These are phyloP conservation scores for Thelaira solivaga DNA, from an alignment of 2,888 invertebrate genomes.

Conservation along the genomic window DNA sequence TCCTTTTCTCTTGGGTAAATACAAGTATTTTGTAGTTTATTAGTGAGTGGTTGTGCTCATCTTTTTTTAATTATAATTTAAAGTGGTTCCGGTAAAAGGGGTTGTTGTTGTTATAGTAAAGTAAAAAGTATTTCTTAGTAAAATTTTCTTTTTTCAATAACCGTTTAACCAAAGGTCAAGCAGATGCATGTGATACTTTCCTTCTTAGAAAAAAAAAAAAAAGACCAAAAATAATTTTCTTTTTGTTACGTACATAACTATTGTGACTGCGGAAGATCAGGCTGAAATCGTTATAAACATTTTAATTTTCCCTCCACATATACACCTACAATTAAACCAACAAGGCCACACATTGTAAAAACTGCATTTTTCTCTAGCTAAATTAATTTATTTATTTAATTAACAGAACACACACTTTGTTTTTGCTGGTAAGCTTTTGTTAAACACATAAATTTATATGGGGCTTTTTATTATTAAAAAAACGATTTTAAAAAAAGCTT, in stretches of 20 bases:
- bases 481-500: too few relatives aligned
- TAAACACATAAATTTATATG: neutral
- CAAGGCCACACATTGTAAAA: neutral
- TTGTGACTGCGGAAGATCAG: slow-evolving; percentile 61
- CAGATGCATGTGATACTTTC: neutral
- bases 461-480: slow-evolving; percentile 1
- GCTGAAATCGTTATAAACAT: slow-evolving; percentile 29
- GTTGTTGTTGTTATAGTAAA: too few relatives aligned
- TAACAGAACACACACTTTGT: slow-evolving; percentile 9
- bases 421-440: neutral
- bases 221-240: too few relatives aligned
- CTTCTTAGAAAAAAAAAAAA: too few relatives aligned
- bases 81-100: slow-evolving; percentile 23
- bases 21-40: too few relatives aligned
- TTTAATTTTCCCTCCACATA: neutral
- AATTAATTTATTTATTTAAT: slow-evolving; percentile 1
- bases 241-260: too few relatives aligned
- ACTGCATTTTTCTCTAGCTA: too few relatives aligned
- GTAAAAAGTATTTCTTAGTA: neutral
- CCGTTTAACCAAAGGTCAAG: neutral
- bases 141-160: neutral
- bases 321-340: neutral
- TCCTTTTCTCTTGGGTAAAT: slow-evolving; percentile 16
- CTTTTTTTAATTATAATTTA: neutral
- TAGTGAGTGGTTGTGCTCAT: too few relatives aligned